Percentiles rank a stretch among this genome's conserved stretches.
phyloP scores from a whole-genome alignment of 2,113 vertebrate species.

The Myocastor coypus region DNA sequence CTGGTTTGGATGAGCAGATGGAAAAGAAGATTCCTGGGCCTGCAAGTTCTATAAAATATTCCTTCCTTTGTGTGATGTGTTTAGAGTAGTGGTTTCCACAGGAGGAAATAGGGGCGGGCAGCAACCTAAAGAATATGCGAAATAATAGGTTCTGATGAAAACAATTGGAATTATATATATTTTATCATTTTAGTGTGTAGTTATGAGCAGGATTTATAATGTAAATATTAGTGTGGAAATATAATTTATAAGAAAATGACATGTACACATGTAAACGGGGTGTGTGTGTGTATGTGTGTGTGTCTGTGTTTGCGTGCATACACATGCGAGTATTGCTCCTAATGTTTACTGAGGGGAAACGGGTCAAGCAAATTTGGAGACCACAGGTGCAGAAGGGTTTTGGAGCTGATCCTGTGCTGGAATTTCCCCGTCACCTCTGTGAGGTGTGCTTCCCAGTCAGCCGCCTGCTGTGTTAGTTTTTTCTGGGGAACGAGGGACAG shows the following conservation, averaged over 20 bases:
- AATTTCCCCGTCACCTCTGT: neutral
- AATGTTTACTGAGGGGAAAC: neutral
- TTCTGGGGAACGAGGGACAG: neutral
- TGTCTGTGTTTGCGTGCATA: too few species aligned
- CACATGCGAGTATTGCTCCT: neutral
- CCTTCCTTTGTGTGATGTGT: neutral
- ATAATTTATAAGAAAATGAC: neutral
- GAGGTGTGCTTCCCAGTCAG: neutral
- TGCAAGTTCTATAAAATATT: neutral
- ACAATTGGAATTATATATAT: neutral
- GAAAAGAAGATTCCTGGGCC: conserved; percentile 3
- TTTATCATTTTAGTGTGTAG: neutral
- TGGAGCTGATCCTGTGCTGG: neutral
- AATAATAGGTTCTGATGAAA: neutral
- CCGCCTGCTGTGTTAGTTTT: neutral
- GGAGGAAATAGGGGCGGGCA: neutral
- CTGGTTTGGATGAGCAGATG: conserved; percentile 18
- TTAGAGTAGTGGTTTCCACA: neutral
- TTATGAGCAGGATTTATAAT: neutral
- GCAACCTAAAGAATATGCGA: neutral
- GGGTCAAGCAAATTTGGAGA: neutral
- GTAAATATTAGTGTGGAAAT: neutral
- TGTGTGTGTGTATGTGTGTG: too few species aligned
- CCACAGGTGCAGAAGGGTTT: neutral
- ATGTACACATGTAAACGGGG: neutral